Percentiles rank a stretch among this genome's conserved stretches.
Evolutionary conservation across 2,113 vertebrate genomes (phyloP).

Genomic region (Zapus hudsonius): DNA sequence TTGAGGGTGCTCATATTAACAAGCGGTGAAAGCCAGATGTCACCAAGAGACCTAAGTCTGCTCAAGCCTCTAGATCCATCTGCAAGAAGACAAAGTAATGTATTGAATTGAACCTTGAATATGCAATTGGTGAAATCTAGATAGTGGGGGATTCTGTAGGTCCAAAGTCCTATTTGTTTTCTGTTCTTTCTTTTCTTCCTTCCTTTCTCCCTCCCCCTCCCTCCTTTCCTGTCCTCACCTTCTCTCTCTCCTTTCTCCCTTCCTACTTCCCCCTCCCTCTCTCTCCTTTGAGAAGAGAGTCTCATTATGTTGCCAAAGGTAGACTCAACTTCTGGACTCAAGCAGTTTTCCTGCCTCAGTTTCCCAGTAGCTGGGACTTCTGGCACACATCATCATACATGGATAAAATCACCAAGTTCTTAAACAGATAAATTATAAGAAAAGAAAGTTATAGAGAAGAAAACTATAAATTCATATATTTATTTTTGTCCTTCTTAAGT

Average conservation of each 20-base stretch:
- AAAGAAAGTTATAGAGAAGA: neutral
- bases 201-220: neutral
- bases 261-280: no score
- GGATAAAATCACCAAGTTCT: neutral
- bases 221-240: no score
- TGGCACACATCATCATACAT: neutral
- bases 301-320: neutral
- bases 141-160: neutral
- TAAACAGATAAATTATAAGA: neutral
- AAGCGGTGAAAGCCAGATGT: neutral
- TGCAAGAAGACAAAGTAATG: neutral
- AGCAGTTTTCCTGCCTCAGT: neutral
- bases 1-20: neutral
- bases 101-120: neutral
- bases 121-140: neutral
- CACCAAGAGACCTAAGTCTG: neutral
- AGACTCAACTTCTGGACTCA: neutral
- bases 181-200: neutral
- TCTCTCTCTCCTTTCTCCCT: neutral
- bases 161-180: neutral
- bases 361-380: neutral
- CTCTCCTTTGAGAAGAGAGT: neutral
- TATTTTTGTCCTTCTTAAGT: no score
- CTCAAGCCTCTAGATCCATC: neutral
- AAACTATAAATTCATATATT: neutral